Base-by-base conservation (phyloP, 2,888 invertebrate genomes). In the Gari tellinella region DNA sequence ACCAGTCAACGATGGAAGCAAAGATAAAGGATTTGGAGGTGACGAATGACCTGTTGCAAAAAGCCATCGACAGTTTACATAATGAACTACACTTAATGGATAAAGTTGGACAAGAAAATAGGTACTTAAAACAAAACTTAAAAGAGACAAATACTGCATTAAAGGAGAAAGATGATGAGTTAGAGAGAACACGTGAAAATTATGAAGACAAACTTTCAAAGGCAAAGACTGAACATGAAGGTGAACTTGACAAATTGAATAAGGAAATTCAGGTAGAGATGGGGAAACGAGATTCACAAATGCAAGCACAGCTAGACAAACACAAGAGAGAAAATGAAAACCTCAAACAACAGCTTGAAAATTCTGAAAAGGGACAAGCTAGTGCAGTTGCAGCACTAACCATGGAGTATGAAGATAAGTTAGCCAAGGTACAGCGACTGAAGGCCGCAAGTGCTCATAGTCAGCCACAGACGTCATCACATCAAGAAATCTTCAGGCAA, bases 401-500 rank as follows among this genome's bases (percentile, higher is more conserved):
- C 8, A 52, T 79, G 40, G 80, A 82, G 40, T 80, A 72, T 72
- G 83, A 83, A 58, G 74, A 55, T 21, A 83, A 80, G 56, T 37
- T 83, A 7, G 48, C 72, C 1, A 77, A 80, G 51, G 41, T 80
- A 15, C 78, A 78, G 19, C 69, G 64, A n/a, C 72, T 82, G 40
- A 77, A 70, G 37, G 56, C 61, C 19, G 40, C 55, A 21, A 53
- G 70, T 23, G 26, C 72, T 26, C 40, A 58, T 43, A 56, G 64
- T 15, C 72, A 72, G 26, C 69, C 72, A 38, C 75, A 62, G 23
- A 14, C 57, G 10, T 70, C 66, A 15, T 67, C 78, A 14, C 78
- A 80, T 53, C 81, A 82, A 49, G 83, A 83, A 49, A 80, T 83
- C 21, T 79, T 73, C 52, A 56, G 83, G 62, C 70, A 77, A 63